Evolutionary conservation across 2,113 vertebrate species (phyloP).

Genomic region (Romanogobio albipinnatus): DNA sequence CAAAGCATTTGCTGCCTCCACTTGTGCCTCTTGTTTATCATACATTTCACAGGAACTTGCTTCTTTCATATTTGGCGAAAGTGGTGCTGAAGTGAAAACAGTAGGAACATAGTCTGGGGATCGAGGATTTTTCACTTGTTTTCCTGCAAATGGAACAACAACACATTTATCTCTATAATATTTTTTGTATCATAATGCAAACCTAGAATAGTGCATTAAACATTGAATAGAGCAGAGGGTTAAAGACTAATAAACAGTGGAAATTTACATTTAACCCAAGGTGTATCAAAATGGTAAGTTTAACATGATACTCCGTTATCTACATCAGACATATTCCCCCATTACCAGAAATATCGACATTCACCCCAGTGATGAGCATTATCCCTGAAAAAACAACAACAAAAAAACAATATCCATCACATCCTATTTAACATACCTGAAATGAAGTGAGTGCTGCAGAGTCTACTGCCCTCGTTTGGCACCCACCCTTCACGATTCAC

Average conservation of each 20-base stretch:
- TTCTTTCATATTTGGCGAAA: constrained; percentile 71
- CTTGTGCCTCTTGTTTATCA: constrained; percentile 77
- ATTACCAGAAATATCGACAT: background rate
- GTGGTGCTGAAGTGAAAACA: constrained; percentile 66
- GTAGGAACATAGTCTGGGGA: constrained; percentile 77
- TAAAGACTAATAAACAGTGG: background rate
- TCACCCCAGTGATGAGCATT: background rate
- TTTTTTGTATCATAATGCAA: too few relatives aligned
- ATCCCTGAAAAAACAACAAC: background rate
- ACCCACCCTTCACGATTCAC: constrained; percentile 78
- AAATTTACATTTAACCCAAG: background rate
- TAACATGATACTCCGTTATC: background rate
- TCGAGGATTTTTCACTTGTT: constrained; percentile 78
- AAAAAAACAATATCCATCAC: background rate
- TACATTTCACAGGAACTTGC: constrained; percentile 58
- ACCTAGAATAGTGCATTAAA: too few relatives aligned
- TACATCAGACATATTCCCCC: background rate
- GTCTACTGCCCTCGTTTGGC: constrained; percentile 76
- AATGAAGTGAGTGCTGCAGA: constrained; percentile 78
- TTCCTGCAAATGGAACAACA: constrained; percentile 63
- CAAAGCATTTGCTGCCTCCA: constrained; percentile 78
- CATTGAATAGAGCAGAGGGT: background rate
- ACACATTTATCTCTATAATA: background rate
- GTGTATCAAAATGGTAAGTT: background rate
- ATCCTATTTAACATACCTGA: constrained; percentile 65